Evolutionary conservation across 2,797 vertebrate species (phyloP), one percentile per base, ranked within the genome.

Genomic region (Danio choprae): DNA sequence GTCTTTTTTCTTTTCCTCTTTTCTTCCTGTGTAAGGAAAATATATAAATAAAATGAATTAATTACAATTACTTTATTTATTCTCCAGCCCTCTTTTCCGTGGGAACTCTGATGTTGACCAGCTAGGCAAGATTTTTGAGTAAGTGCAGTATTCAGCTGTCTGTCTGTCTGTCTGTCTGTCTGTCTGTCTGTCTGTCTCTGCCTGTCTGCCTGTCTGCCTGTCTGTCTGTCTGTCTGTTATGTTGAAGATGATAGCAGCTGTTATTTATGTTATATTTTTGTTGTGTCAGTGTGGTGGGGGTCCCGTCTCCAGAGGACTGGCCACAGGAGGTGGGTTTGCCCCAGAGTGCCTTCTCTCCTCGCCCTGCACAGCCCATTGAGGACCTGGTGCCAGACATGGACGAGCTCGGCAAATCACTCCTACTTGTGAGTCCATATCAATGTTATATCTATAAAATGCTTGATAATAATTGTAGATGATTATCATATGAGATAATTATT

Each of bases 111-210:
- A 99, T 93, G 96, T 99, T 83, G 97, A 99, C 94, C 98, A 99
- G 86, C 93, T 99, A 91, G 97, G 97, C 90, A 99, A 98, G 94
- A 98, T 99, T 89, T 96, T 99, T 90, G 97, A 99, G 98, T 99
- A 92, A 97, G 97, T 97, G 94, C 71, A n/a, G n/a, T n/a, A n/a
- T n/a, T n/a, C n/a, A n/a, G n/a, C 29, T 29, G 29, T 29, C n/a
- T n/a, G n/a, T n/a, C n/a, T n/a, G n/a, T n/a, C n/a, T n/a, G n/a
- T n/a, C n/a, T n/a, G n/a, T n/a, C n/a, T n/a, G 29, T 29, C n/a
- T n/a, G n/a, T n/a, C n/a, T n/a, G n/a, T n/a, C n/a, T n/a, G n/a
- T n/a, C n/a, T n/a, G n/a, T n/a, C n/a, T n/a, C n/a, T n/a, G n/a
- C n/a, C n/a, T n/a, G n/a, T n/a, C n/a, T n/a, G n/a, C n/a, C n/a